Evolutionary conservation across 2,888 invertebrate species (phyloP).

Genomic region (Punctoribates punctum): DNA sequence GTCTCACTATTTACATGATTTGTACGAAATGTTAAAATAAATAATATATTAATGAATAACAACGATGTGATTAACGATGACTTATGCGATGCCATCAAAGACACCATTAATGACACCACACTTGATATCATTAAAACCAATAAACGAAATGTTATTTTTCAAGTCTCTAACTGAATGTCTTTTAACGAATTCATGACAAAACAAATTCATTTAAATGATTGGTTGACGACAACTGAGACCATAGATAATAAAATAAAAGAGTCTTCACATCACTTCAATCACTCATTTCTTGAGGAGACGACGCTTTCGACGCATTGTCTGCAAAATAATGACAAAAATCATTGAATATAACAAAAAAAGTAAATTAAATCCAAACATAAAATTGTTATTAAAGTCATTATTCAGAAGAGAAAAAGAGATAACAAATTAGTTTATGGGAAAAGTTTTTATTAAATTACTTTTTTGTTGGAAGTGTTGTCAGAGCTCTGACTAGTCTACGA

Average conservation of each 20-base stretch:
- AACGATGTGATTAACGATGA: background rate
- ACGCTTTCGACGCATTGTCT: conserved; percentile 33
- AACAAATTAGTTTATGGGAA: conserved; percentile 5
- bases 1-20: conserved; percentile 35
- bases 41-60: conserved; percentile 18
- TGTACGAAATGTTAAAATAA: conserved; percentile 10
- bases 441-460: conserved; percentile 26
- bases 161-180: conserved; percentile 15
- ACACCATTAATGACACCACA: background rate
- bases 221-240: background rate
- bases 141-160: background rate
- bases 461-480: background rate
- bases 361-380: background rate
- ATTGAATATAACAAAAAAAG: background rate
- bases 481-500: background rate
- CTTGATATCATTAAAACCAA: conserved; percentile 1
- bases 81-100: background rate
- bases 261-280: background rate
- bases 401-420: background rate
- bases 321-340: background rate
- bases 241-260: background rate
- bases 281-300: conserved; percentile 8
- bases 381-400: background rate
- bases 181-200: conserved; percentile 23
- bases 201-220: conserved; percentile 24